phyloP scores from a whole-genome alignment of 2,113 vertebrate species.

The Alaudala cheleensis region DNA sequence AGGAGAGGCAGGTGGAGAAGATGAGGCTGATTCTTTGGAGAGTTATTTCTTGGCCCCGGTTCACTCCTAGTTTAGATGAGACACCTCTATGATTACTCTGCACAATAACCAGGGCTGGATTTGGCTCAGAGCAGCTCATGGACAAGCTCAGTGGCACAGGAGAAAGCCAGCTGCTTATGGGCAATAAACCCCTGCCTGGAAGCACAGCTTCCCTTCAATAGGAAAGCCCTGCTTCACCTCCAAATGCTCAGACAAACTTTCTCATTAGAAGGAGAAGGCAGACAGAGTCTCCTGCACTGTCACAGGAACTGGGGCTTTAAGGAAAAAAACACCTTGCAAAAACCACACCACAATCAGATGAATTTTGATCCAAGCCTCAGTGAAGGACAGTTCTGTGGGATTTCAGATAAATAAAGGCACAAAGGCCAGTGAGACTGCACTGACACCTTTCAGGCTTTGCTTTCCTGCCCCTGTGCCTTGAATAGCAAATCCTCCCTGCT shows the following conservation, averaged over 20 bases:
- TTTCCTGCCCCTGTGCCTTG: not conserved
- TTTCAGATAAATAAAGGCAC: constrained; percentile 39
- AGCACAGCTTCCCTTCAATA: not conserved
- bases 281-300: not conserved
- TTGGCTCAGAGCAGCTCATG: not conserved
- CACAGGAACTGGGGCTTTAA: not conserved
- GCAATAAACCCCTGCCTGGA: not conserved
- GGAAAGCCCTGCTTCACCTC: not conserved
- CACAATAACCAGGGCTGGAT: not conserved
- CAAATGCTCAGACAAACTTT: not conserved
- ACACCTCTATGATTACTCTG: not conserved
- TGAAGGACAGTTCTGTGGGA: constrained; percentile 3
- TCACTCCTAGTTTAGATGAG: not conserved
- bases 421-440: constrained; percentile 23
- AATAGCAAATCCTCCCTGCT: not conserved
- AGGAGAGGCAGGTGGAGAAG: not conserved
- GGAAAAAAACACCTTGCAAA: not conserved
- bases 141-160: not conserved
- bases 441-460: constrained; percentile 22
- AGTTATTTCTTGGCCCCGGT: not conserved
- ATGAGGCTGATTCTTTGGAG: not conserved
- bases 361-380: not conserved
- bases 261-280: not conserved
- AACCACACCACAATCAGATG: not conserved
- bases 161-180: not conserved